Evolutionary conservation across 30 jellyfish, hydroid and myxozoan genomes (phyloP).

Genomic region (Catostylus mosaicus): DNA sequence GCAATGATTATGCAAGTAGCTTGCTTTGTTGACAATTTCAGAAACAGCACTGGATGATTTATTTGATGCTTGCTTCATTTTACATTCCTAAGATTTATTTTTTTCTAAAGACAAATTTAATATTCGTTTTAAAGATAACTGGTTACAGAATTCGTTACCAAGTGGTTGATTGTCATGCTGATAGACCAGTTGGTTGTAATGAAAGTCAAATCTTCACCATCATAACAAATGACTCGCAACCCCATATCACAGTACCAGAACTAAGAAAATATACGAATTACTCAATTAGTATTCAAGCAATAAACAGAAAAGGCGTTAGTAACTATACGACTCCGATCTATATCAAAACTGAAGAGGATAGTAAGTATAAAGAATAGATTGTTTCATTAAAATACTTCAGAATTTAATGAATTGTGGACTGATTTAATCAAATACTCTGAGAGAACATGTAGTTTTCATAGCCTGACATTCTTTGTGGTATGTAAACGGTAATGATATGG

Average conservation of each 20-base stretch:
- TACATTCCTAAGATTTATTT: too few species aligned
- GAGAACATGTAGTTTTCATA: too few species aligned
- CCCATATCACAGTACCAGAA: constrained; percentile 1
- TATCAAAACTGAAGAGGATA: constrained; percentile 41
- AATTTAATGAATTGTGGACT: too few species aligned
- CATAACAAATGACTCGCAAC: constrained; percentile 9
- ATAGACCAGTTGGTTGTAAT: constrained; percentile 48
- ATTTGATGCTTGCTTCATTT: too few species aligned
- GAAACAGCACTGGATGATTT: too few species aligned
- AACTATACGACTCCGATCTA: constrained; percentile 23
- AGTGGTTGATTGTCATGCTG: constrained; percentile 45
- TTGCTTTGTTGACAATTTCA: too few species aligned
- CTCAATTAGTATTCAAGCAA: constrained; percentile 27
- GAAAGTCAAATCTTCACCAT: constrained; percentile 31
- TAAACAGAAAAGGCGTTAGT: constrained; percentile 25
- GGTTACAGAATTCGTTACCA: constrained; percentile 39
- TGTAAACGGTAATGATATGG: too few species aligned
- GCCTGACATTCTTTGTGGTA: too few species aligned
- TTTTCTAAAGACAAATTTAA: too few species aligned
- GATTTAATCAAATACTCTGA: too few species aligned
- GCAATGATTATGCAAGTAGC: too few species aligned
- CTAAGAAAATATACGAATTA: constrained; percentile 39
- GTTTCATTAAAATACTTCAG: too few species aligned
- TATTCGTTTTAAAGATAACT: constrained; percentile 23
- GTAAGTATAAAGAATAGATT: constrained; percentile 33